These are phyloP conservation scores for Mystacides longicornis DNA, from an alignment of 2,888 invertebrate species.

Conservation along the genomic window DNA sequence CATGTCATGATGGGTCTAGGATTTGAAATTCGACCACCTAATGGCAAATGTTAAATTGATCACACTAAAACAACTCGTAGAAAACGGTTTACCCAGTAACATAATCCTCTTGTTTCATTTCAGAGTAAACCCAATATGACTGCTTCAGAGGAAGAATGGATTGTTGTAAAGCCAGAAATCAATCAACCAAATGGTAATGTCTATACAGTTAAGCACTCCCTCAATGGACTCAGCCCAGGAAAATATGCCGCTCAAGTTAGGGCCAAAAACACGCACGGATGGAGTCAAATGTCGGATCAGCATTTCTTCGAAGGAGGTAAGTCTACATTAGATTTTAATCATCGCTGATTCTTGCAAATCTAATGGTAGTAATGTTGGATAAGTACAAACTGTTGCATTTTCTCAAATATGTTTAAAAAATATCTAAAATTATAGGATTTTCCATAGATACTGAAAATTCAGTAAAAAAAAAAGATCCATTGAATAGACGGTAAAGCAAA, in stretches of 20 bases:
- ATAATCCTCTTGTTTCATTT: slow-evolving; percentile 17
- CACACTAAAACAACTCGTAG: too few relatives aligned
- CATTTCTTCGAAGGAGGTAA: slow-evolving; percentile 36
- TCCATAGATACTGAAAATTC: too few relatives aligned
- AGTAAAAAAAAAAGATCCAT: too few relatives aligned
- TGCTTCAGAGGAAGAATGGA: slow-evolving; percentile 29
- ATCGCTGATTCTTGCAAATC: too few relatives aligned
- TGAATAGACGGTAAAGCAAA: too few relatives aligned
- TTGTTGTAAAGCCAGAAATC: slow-evolving; percentile 28
- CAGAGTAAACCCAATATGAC: slow-evolving; percentile 28
- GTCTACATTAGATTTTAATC: background rate
- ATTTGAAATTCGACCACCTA: too few relatives aligned
- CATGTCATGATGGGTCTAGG: too few relatives aligned
- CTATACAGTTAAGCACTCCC: slow-evolving; percentile 36
- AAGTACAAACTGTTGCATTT: too few relatives aligned
- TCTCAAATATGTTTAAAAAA: too few relatives aligned
- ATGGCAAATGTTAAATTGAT: too few relatives aligned
- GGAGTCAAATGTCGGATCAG: slow-evolving; percentile 38
- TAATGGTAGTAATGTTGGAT: too few relatives aligned
- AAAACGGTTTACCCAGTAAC: background rate
- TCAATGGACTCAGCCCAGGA: slow-evolving; percentile 35
- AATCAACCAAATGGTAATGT: slow-evolving; percentile 29
- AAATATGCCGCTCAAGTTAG: slow-evolving; percentile 39
- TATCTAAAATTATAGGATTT: too few relatives aligned
- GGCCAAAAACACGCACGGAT: slow-evolving; percentile 40